These are phyloP conservation scores for Gasterosteus aculeatus DNA, from an alignment of 2,113 vertebrate species.

Conservation along the genomic window DNA sequence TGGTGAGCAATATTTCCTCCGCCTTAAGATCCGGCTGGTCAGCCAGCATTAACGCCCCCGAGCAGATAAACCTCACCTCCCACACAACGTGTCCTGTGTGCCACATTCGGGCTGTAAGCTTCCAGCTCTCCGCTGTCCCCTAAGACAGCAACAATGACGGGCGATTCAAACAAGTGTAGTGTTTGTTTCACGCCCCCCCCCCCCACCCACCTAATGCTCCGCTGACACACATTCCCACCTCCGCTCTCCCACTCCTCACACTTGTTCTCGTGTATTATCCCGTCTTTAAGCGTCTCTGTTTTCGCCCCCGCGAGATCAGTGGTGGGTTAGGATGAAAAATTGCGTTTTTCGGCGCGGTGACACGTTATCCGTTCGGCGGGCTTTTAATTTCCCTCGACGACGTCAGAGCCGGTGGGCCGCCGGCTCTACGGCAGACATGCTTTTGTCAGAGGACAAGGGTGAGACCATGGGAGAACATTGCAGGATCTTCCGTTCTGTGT, in stretches of 20 bases:
- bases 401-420: conserved; percentile 69
- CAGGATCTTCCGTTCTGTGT: conserved; percentile 31
- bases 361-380: conserved; percentile 84
- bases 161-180: conserved; percentile 50
- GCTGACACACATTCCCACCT: conserved; percentile 62
- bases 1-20: conserved; percentile 59
- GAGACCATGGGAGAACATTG: conserved; percentile 27
- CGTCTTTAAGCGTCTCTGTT: conserved; percentile 64
- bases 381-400: conserved; percentile 84
- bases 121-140: conserved; percentile 15
- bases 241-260: conserved; percentile 36
- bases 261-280: conserved; percentile 44
- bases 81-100: conserved; percentile 56
- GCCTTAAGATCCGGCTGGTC: conserved; percentile 66
- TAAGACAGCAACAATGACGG: conserved; percentile 53
- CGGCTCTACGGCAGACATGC: conserved; percentile 51
- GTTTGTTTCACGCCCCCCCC: conserved; percentile 57
- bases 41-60: conserved; percentile 53
- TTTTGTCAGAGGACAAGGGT: conserved; percentile 61
- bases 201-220: conserved; percentile 56
- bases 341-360: conserved; percentile 78
- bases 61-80: conserved; percentile 58
- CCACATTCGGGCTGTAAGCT: conserved; percentile 63
- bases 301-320: conserved; percentile 74
- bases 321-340: conserved; percentile 83